phyloP scores from a whole-genome alignment of 2,113 vertebrate species.

The Romanogobio albipinnatus region DNA sequence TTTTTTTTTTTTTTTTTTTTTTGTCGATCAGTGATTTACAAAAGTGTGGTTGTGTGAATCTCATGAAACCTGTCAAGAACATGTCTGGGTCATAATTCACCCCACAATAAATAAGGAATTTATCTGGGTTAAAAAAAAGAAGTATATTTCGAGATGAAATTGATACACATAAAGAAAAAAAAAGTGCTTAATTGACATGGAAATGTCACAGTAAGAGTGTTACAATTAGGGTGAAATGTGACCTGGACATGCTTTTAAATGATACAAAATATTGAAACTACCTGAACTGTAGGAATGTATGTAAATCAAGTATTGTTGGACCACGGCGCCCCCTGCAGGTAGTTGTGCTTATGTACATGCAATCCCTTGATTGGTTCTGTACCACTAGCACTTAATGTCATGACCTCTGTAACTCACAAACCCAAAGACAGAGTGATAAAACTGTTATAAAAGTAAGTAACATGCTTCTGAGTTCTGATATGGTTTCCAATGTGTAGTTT shows the following conservation, averaged over 20 bases:
- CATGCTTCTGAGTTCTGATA: background rate
- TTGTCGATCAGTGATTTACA: background rate
- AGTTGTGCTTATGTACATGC: conserved; percentile 9
- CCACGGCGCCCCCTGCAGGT: conserved; percentile 37
- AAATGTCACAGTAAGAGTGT: background rate
- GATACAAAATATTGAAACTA: background rate
- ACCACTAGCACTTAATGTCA: background rate
- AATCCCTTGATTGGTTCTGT: background rate
- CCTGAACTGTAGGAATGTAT: background rate
- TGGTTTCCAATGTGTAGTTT: background rate
- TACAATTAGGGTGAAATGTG: background rate
- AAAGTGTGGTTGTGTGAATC: background rate
- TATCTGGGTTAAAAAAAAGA: no score
- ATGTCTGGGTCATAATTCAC: conserved; percentile 9
- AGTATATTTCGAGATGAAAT: background rate
- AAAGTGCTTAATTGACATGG: background rate
- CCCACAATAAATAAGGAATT: background rate
- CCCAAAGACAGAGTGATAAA: background rate
- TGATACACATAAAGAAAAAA: background rate
- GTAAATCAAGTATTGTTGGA: conserved; percentile 2
- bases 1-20: background rate
- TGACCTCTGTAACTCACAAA: background rate
- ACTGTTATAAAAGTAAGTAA: background rate
- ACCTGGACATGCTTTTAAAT: background rate
- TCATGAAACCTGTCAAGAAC: background rate